phyloP scores from a whole-genome alignment of 2,888 invertebrate species.

The Oligia strigilis region DNA sequence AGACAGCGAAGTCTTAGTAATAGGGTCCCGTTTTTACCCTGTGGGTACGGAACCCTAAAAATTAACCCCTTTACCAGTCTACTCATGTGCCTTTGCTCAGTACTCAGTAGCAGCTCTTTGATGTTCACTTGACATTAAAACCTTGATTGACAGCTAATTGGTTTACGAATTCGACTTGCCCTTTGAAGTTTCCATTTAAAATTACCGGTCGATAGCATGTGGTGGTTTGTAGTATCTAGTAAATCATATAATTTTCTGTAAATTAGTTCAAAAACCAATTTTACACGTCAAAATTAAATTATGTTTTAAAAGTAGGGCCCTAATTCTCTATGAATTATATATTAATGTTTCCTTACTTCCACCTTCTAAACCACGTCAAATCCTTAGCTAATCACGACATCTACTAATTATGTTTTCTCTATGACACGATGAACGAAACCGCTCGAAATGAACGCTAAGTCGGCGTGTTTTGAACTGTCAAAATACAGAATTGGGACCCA shows the following conservation, averaged over 20 bases:
- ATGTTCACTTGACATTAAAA: slow-evolving; percentile 29
- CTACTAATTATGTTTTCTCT: too few species aligned
- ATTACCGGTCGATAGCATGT: background rate
- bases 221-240: background rate
- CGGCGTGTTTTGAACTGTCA: too few species aligned
- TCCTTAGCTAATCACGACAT: too few species aligned
- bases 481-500: too few species aligned
- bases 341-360: too few species aligned
- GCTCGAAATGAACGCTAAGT: too few species aligned
- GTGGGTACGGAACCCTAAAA: background rate
- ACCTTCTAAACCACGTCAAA: too few species aligned
- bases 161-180: slow-evolving; percentile 15
- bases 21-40: too few species aligned
- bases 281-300: background rate
- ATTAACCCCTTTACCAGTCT: background rate
- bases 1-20: too few species aligned
- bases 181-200: slow-evolving; percentile 18
- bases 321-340: too few species aligned
- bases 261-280: background rate
- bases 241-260: background rate
- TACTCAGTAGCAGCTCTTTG: slow-evolving; percentile 5
- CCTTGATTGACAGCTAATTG: slow-evolving; percentile 26
- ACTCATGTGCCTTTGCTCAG: background rate
- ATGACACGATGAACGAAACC: too few species aligned
- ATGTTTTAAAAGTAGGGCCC: background rate